phyloP scores from a whole-genome alignment of 2,888 invertebrate genomes.

The Onthophagus sagittarius region DNA sequence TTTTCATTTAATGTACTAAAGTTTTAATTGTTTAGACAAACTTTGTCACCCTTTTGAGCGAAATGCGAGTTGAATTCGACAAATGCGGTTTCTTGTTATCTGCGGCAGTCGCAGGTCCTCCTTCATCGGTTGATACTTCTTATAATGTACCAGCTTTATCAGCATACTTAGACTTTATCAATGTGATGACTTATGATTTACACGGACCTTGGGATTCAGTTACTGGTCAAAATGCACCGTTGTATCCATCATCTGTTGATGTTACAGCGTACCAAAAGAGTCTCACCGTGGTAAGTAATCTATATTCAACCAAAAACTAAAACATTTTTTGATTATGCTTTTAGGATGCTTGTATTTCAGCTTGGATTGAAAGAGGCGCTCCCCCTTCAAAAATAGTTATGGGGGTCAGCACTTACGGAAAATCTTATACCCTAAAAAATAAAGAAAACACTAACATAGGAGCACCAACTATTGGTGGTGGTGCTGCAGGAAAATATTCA shows the following conservation, averaged over 20 bases:
- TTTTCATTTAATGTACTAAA: not conserved
- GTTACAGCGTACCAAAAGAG: conserved; percentile 23
- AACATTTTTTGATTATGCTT: not conserved
- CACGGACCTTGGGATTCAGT: conserved; percentile 63
- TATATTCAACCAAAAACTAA: too few relatives aligned
- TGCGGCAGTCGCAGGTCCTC: conserved; percentile 58
- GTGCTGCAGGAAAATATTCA: conserved; percentile 62
- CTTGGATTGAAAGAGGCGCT: conserved; percentile 56
- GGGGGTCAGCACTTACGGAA: conserved; percentile 68
- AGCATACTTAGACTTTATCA: conserved; percentile 61
- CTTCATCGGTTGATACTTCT: conserved; percentile 50
- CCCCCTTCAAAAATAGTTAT: conserved; percentile 61
- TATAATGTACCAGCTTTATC: conserved; percentile 60
- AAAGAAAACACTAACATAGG: conserved; percentile 50
- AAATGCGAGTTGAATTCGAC: conserved; percentile 53
- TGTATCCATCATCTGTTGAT: conserved; percentile 52
- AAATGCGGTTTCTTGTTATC: conserved; percentile 53
- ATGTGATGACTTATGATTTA: conserved; percentile 72
- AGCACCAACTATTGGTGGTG: conserved; percentile 57
- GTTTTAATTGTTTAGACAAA: conserved; percentile 10
- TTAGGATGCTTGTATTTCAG: conserved; percentile 39
- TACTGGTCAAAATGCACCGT: conserved; percentile 66
- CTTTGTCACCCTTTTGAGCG: conserved; percentile 52
- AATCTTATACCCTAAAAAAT: conserved; percentile 57
- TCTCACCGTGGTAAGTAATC: conserved; percentile 27